phyloP scores from a whole-genome alignment of 2,113 vertebrate genomes.

The Lepisosteus oculatus region DNA sequence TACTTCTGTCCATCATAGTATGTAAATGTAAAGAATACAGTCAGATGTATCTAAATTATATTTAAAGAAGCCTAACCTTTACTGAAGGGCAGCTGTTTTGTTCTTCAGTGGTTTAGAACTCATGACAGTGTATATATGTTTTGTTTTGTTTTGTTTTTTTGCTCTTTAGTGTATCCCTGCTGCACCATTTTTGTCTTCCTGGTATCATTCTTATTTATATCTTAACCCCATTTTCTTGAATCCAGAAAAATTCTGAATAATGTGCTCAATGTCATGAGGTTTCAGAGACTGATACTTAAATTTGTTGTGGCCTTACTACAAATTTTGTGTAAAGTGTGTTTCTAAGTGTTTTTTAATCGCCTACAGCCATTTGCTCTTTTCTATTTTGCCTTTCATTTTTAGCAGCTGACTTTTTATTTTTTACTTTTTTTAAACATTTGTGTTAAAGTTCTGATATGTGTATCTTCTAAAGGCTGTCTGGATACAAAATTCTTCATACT shows the following conservation, averaged over 20 bases:
- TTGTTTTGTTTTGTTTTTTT: too few species aligned
- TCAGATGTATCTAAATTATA: too few species aligned
- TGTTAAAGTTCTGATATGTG: conserved; percentile 11
- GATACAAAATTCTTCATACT: not conserved
- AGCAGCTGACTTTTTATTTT: conserved; percentile 15
- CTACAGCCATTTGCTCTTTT: conserved; percentile 25
- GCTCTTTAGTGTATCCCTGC: too few species aligned
- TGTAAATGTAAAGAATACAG: too few species aligned
- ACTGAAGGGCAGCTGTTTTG: conserved; percentile 4
- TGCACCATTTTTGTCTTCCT: conserved; percentile 11
- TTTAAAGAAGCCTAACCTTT: too few species aligned
- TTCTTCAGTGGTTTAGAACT: not conserved
- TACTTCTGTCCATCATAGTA: too few species aligned
- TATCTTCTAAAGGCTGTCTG: conserved; percentile 9
- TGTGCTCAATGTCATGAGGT: conserved; percentile 13
- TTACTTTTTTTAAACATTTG: not conserved
- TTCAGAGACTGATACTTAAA: conserved; percentile 44
- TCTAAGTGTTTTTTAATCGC: not conserved
- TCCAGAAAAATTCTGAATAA: conserved; percentile 14
- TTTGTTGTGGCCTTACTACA: conserved; percentile 72
- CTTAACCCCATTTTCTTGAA: conserved; percentile 9
- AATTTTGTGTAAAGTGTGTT: conserved; percentile 36
- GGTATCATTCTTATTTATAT: conserved; percentile 13
- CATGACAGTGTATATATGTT: too few species aligned
- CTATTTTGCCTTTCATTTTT: conserved; percentile 21